These are phyloP conservation scores for Pseudopodoces humilis DNA, from an alignment of 2,113 vertebrate genomes.

Conservation along the genomic window DNA sequence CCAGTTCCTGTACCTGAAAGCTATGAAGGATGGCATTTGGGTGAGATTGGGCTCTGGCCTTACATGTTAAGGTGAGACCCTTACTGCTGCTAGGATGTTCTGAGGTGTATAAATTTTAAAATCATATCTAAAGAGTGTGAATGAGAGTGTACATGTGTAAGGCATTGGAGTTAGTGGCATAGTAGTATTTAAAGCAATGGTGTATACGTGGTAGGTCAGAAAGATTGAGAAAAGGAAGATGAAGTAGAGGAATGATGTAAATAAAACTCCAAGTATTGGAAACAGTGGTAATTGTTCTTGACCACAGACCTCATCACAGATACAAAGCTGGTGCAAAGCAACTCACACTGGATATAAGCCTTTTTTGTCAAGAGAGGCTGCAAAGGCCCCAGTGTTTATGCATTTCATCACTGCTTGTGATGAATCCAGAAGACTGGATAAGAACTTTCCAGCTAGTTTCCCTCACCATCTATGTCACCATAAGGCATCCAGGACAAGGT, in stretches of 20 bases:
- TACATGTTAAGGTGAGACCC: neutral
- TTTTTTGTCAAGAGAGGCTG: neutral
- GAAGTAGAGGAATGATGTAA: neutral
- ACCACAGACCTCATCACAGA: neutral
- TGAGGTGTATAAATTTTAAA: neutral
- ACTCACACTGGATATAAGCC: neutral
- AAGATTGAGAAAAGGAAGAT: neutral
- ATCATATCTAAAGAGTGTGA: neutral
- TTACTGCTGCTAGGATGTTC: neutral
- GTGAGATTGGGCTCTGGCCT: neutral
- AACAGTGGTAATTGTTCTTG: neutral
- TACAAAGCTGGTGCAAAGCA: neutral
- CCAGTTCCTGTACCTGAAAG: neutral
- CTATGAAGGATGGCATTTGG: neutral
- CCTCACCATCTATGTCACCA: neutral
- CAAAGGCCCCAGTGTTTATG: neutral
- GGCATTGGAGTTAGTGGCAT: neutral
- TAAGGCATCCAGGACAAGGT: neutral
- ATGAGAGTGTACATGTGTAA: neutral
- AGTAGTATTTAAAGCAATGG: neutral
- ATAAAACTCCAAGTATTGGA: neutral
- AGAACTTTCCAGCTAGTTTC: neutral
- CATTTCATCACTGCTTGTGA: neutral
- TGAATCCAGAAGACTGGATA: neutral
- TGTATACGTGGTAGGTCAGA: neutral